A percentile compares a stretch with the other conserved stretches of the same genome.
Conservation (phyloP, 2,797 vertebrate genomes). For the Harpagifer antarcticus region DNA sequence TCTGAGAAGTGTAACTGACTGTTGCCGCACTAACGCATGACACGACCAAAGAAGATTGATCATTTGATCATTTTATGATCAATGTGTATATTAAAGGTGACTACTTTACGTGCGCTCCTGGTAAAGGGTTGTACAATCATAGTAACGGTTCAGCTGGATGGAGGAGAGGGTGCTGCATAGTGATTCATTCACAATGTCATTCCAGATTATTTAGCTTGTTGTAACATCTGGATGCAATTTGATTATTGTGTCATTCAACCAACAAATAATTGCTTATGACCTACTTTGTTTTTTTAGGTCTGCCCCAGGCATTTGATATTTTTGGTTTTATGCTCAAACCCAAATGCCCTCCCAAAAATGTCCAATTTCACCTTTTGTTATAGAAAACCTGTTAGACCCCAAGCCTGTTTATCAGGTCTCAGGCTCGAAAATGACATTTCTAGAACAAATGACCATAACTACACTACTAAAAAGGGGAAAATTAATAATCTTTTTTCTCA, state of each 20-base stretch:
- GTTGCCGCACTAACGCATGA: background rate
- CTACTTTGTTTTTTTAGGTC: slow-evolving; percentile 25
- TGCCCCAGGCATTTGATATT: slow-evolving; percentile 30
- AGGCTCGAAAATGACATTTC: too few species aligned
- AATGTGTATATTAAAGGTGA: slow-evolving; percentile 8
- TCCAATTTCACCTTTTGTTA: slow-evolving; percentile 7
- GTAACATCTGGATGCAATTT: slow-evolving; percentile 27
- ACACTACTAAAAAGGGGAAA: too few species aligned
- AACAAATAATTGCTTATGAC: slow-evolving; percentile 6
- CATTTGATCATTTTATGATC: background rate
- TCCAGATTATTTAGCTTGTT: background rate
- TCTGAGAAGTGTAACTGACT: slow-evolving; percentile 24
- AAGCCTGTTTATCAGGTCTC: too few species aligned
- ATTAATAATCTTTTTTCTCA: too few species aligned
- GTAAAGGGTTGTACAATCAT: background rate
- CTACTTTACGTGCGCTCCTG: background rate
- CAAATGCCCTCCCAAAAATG: background rate
- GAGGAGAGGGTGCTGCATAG: background rate
- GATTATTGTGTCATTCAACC: slow-evolving; percentile 34
- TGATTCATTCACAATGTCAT: slow-evolving; percentile 15
- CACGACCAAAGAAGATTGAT: background rate
- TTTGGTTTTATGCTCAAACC: background rate
- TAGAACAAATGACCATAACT: too few species aligned
- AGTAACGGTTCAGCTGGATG: background rate
- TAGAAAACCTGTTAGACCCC: too few species aligned